A percentile compares a stretch with the other conserved stretches of the same genome.
Conservation (phyloP, 1,140 invertebrate species). For the Drosophila ficusphila region DNA sequence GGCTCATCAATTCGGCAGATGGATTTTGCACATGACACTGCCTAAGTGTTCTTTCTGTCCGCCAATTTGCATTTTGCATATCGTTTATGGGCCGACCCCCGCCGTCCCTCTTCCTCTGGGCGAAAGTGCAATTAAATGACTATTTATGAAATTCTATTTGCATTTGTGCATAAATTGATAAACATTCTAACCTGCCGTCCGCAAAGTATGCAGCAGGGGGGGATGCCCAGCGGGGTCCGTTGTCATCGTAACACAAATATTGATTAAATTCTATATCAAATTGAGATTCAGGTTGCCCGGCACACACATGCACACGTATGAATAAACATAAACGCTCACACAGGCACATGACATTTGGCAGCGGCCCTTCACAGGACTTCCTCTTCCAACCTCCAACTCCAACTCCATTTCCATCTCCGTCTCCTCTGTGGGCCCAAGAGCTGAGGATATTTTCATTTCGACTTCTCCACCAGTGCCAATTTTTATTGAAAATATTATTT, state of each 20-base stretch:
- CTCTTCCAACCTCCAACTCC: conserved; percentile 7
- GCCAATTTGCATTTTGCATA: conserved; percentile 74
- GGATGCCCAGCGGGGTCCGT: conserved; percentile 17
- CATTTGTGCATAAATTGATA: conserved; percentile 80
- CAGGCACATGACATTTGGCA: conserved; percentile 12
- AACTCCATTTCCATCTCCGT: not conserved
- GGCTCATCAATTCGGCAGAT: conserved; percentile 15
- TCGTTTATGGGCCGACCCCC: conserved; percentile 45
- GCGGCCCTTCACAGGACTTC: conserved; percentile 1
- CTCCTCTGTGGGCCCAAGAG: conserved; percentile 4
- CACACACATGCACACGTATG: conserved; percentile 3
- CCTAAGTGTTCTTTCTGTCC: conserved; percentile 40
- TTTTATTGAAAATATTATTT: conserved; percentile 82
- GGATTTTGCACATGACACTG: conserved; percentile 23
- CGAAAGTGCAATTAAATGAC: conserved; percentile 79
- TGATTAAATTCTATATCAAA: conserved; percentile 70
- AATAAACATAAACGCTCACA: conserved; percentile 3
- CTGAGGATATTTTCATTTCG: conserved; percentile 73
- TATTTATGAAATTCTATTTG: conserved; percentile 82
- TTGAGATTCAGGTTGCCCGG: conserved; percentile 61
- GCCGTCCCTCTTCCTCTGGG: conserved; percentile 8
- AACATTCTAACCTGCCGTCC: conserved; percentile 47
- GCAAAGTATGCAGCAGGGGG: conserved; percentile 23
- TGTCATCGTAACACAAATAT: conserved; percentile 53
- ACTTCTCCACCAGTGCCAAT: conserved; percentile 56